Evolutionary conservation across 2,888 invertebrate genomes (phyloP).

Genomic region (Pemphredon lugubris): DNA sequence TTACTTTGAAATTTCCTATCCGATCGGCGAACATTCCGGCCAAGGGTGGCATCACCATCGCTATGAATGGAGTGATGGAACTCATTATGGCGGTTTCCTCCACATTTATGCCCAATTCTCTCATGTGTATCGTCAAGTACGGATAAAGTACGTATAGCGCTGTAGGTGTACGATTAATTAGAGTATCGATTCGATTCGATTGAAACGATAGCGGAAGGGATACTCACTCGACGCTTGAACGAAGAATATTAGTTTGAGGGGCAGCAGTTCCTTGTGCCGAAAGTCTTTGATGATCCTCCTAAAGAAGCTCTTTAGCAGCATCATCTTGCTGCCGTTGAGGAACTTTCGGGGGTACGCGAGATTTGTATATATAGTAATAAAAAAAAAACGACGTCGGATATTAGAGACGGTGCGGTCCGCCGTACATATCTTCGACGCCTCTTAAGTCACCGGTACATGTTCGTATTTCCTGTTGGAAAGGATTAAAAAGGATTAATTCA

Average conservation of each 20-base stretch:
- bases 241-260: conserved; percentile 89
- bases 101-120: conserved; percentile 89
- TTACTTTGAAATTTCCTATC: conserved; percentile 90
- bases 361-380: no score
- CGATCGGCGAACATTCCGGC: conserved; percentile 90
- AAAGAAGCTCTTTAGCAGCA: conserved; percentile 85
- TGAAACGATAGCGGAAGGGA: no score
- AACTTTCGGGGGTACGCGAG: no score
- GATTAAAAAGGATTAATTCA: no score
- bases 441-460: conserved; percentile 41
- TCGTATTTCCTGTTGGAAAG: conserved; percentile 24
- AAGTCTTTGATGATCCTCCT: conserved; percentile 87
- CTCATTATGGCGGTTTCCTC: conserved; percentile 92
- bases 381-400: conserved; percentile 21
- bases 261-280: conserved; percentile 87
- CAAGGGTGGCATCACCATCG: conserved; percentile 89
- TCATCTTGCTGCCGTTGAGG: conserved; percentile 80
- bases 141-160: conserved; percentile 90
- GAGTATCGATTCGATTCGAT: no score
- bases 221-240: conserved; percentile 90
- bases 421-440: conserved; percentile 15
- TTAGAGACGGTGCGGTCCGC: conserved; percentile 24
- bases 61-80: conserved; percentile 88
- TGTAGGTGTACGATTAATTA: conserved; percentile 75
- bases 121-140: conserved; percentile 90